Base-by-base conservation (phyloP, 2,888 invertebrate genomes). In the Catocala nupta region DNA sequence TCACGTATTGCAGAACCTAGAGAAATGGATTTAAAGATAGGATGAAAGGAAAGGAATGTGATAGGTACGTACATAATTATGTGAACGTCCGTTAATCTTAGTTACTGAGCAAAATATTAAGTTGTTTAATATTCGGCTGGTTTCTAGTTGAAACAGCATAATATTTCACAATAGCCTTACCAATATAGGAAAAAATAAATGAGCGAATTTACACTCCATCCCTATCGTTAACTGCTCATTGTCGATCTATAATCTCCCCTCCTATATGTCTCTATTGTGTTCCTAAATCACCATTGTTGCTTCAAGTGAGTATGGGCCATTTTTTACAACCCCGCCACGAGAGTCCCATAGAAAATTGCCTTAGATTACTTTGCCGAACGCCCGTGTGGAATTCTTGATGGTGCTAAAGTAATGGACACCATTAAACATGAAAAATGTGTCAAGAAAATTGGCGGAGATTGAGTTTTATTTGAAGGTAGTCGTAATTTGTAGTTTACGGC, bases 201-300 rank as follows among this genome's bases (percentile, higher is more conserved):
- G 65, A 59, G 25, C 55, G 65, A 56, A 62, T 65, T 16, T 16
- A 13, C 59, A 54, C 56, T 63, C 57, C 54, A 64, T 61, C 70
- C 62, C 67, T 77, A 73, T 69, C 70, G 47, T 61, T 52, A 56
- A 68, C 61, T 71, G 71, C 72, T 80, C 81, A 80, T 81, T 73
- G 70, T 70, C 71, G 73, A 80, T 79, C 78, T 80, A 78, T 84
- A 80, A 78, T 68, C 70, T 64, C 59, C 75, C 75, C 77, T 63
- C 55, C 70, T 56, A 55, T 59, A 56, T 58, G 64, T 69, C 55
- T 65, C 81, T 74, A 81, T 86, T 85, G 80, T 85, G 80, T 80
- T 80, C 78, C 72, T 75, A 81, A 83, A 84, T 81, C 80, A 80
- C 73, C 79, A 83, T 87, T 84, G 84, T 85, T 83, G 80, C 74